phyloP scores from a whole-genome alignment of 1,140 invertebrate genomes.

The Andricus grossulariae region DNA sequence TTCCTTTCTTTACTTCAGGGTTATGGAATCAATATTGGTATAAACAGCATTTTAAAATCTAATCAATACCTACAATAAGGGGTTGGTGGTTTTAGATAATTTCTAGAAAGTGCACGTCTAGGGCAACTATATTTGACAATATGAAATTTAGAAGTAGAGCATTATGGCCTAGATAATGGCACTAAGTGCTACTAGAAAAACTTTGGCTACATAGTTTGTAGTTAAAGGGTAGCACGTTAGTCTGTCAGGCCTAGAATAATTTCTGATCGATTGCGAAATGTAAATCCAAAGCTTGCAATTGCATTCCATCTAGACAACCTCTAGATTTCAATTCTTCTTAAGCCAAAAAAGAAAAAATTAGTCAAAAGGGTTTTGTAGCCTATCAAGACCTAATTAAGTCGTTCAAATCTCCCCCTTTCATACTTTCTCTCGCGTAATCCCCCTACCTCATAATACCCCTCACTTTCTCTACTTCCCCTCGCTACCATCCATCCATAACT shows the following conservation, averaged over 20 bases:
- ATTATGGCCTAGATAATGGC: slow-evolving; percentile 65
- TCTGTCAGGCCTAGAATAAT: slow-evolving; percentile 28
- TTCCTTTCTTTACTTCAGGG: not conserved
- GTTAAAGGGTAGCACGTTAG: slow-evolving; percentile 54
- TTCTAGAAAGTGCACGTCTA: slow-evolving; percentile 23
- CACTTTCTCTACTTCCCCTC: no score
- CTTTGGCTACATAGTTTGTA: slow-evolving; percentile 58
- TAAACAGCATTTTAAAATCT: not conserved
- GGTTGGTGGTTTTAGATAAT: slow-evolving; percentile 48
- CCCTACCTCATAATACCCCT: no score
- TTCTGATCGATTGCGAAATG: not conserved
- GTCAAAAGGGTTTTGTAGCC: no score
- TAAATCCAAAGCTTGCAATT: slow-evolving; percentile 40
- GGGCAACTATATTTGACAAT: slow-evolving; percentile 25
- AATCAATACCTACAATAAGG: slow-evolving; percentile 36
- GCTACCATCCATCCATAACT: no score
- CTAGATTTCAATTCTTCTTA: not conserved
- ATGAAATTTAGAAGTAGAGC: slow-evolving; percentile 64
- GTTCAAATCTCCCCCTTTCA: no score
- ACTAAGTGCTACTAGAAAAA: slow-evolving; percentile 56
- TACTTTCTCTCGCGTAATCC: no score
- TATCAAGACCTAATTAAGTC: no score
- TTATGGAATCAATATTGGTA: slow-evolving; percentile 12
- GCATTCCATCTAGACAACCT: slow-evolving; percentile 38
- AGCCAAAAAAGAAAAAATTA: no score